phyloP scores from a whole-genome alignment of 2,113 vertebrate genomes.

The Solea senegalensis region DNA sequence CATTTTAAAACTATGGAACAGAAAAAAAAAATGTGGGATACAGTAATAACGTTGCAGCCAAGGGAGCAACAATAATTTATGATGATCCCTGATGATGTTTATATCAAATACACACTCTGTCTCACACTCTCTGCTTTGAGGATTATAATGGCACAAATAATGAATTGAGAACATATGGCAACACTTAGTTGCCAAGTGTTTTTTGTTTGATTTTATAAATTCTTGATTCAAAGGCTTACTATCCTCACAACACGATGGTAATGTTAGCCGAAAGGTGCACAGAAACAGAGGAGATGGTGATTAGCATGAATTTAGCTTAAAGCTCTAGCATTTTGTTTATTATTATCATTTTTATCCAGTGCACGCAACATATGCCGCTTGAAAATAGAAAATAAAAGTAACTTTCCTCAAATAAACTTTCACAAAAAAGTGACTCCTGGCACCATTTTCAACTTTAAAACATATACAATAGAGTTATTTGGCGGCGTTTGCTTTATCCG shows the following conservation, averaged over 20 bases:
- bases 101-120: conserved; percentile 54
- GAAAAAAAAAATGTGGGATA: conserved; percentile 16
- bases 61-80: conserved; percentile 57
- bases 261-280: conserved; percentile 31
- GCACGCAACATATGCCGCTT: conserved; percentile 1
- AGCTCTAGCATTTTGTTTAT: conserved; percentile 22
- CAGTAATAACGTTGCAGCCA: conserved; percentile 42
- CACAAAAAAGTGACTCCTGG: conserved; percentile 9
- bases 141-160: conserved; percentile 54
- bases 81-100: conserved; percentile 57
- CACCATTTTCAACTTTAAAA: neutral
- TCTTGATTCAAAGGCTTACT: conserved; percentile 11
- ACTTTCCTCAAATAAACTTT: conserved; percentile 21
- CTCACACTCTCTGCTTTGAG: conserved; percentile 42
- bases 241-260: conserved; percentile 34
- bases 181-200: conserved; percentile 48
- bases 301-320: conserved; percentile 21
- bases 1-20: conserved; percentile 29
- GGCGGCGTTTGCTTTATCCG: conserved; percentile 2
- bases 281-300: conserved; percentile 11
- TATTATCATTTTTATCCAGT: conserved; percentile 31
- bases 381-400: conserved; percentile 10
- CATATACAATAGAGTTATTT: neutral
- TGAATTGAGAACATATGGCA: conserved; percentile 61
- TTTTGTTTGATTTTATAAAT: neutral